These are phyloP conservation scores for Eremobia ochroleuca DNA, from an alignment of 2,888 invertebrate species.

Conservation along the genomic window DNA sequence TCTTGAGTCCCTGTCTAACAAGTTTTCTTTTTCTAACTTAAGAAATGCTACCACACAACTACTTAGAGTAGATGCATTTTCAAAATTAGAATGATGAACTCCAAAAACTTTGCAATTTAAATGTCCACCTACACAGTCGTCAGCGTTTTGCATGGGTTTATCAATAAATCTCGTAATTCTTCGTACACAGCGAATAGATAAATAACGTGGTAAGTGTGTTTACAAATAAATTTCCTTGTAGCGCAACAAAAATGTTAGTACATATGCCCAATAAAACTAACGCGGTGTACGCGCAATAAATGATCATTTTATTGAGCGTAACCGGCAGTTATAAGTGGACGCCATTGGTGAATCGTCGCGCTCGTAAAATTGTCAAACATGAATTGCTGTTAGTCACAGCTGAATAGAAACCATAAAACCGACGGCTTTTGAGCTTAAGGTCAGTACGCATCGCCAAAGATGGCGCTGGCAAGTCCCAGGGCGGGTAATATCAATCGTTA, in stretches of 20 bases:
- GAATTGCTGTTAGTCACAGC: constrained; percentile 70
- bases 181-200: not conserved
- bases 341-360: constrained; percentile 71
- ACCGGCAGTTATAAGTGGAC: constrained; percentile 71
- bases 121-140: not conserved
- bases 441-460: constrained; percentile 58
- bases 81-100: constrained; percentile 34
- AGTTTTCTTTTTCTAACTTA: not conserved
- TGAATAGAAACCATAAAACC: constrained; percentile 74
- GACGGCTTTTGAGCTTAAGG: constrained; percentile 65
- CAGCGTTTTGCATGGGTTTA: constrained; percentile 18
- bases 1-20: not conserved
- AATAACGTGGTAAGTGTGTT: constrained; percentile 19
- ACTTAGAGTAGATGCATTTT: not conserved
- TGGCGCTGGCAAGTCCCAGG: constrained; percentile 56
- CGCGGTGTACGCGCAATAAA: constrained; percentile 66
- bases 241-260: constrained; percentile 65
- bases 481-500: constrained; percentile 60
- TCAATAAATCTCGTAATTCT: constrained; percentile 21
- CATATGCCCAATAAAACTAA: constrained; percentile 63
- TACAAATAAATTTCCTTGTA: constrained; percentile 62
- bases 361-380: constrained; percentile 75
- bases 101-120: constrained; percentile 8
- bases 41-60: not conserved
- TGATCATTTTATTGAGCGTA: constrained; percentile 78